These are phyloP conservation scores for Callorhinus ursinus DNA, from an alignment of 2,113 vertebrate genomes.

Conservation along the genomic window DNA sequence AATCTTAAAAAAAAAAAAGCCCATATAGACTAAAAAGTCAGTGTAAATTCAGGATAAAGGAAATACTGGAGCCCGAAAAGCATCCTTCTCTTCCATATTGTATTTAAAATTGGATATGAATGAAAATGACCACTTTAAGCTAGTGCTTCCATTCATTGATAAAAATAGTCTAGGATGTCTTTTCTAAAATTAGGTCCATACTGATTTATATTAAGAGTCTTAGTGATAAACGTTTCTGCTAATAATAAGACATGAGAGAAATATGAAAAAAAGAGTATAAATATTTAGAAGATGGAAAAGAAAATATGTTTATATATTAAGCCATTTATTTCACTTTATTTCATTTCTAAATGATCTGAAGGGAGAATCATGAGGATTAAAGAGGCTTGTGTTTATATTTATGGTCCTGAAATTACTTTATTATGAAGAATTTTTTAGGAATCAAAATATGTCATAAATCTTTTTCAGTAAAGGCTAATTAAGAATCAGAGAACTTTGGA, in stretches of 20 bases:
- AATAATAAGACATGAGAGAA: not conserved
- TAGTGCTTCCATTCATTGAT: not conserved
- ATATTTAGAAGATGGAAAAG: not conserved
- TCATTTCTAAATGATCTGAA: slow-evolving; percentile 21
- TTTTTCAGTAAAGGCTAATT: slow-evolving; percentile 9
- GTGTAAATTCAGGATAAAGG: not conserved
- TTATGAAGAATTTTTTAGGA: slow-evolving; percentile 14
- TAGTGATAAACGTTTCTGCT: slow-evolving; percentile 18
- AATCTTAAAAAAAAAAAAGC: not conserved
- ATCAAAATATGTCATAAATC: not conserved
- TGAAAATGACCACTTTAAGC: not conserved
- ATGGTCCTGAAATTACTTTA: not conserved
- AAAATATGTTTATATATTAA: not conserved
- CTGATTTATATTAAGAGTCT: slow-evolving; percentile 7
- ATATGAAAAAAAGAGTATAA: not conserved
- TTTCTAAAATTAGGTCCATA: slow-evolving; percentile 52
- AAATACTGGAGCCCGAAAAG: not conserved
- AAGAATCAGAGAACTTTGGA: not conserved
- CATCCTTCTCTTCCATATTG: not conserved
- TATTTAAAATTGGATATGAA: not conserved
- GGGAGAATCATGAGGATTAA: not conserved
- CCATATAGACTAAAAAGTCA: not conserved
- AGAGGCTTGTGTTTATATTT: not conserved
- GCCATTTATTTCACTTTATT: not conserved
- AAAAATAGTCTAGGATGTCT: not conserved